phyloP scores from a whole-genome alignment of 2,113 vertebrate genomes.

The Oenanthe oenanthe region DNA sequence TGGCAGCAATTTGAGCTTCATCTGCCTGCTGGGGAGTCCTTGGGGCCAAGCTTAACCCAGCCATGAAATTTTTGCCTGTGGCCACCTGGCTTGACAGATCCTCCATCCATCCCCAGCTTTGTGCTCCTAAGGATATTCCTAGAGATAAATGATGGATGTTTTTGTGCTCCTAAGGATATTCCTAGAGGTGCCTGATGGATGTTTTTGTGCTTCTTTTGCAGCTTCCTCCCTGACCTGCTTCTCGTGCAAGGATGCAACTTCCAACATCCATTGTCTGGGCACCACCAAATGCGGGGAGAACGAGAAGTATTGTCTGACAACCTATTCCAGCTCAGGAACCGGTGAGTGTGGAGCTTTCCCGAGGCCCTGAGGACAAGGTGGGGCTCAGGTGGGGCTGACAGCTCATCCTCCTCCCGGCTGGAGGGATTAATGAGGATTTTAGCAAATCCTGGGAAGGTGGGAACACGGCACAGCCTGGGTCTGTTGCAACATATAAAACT shows the following conservation, averaged over 20 bases:
- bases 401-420: background rate
- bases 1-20: background rate
- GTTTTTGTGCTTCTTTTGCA: background rate
- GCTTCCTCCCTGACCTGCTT: slow-evolving; percentile 42
- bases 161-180: background rate
- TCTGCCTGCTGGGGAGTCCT: background rate
- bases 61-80: background rate
- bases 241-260: slow-evolving; percentile 9
- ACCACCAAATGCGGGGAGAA: background rate
- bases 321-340: background rate
- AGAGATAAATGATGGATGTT: background rate
- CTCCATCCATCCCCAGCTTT: background rate
- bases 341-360: slow-evolving; percentile 17
- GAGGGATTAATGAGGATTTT: background rate
- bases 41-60: background rate
- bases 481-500: background rate
- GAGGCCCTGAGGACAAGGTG: background rate
- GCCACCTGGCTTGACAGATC: background rate
- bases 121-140: background rate
- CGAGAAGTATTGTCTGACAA: slow-evolving; percentile 49
- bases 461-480: background rate
- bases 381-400: background rate
- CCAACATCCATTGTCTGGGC: background rate
- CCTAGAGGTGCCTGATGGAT: background rate
- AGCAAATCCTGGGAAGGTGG: background rate